A percentile compares a stretch with the other conserved stretches of the same genome.
These are phyloP conservation scores for Caenorhabditis latens DNA, from an alignment of 1,140 invertebrate genomes.

Conservation along the genomic window DNA sequence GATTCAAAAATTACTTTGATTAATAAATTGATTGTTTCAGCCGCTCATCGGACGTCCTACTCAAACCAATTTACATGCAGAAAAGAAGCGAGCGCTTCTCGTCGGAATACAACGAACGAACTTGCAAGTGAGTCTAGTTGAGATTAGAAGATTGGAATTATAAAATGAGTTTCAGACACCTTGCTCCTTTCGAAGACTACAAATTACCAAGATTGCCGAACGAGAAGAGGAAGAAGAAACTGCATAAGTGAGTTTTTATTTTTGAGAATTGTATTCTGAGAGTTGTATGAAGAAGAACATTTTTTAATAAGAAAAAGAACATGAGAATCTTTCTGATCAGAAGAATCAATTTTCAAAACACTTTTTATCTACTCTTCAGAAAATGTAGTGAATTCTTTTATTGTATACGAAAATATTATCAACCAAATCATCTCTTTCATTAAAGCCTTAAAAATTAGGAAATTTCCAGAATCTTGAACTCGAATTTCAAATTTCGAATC, in stretches of 20 bases:
- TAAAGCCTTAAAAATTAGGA: too few relatives aligned
- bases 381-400: too few relatives aligned
- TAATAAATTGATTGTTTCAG: not conserved
- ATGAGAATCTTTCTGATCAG: too few relatives aligned
- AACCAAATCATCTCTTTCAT: too few relatives aligned
- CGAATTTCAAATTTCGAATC: too few relatives aligned
- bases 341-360: too few relatives aligned
- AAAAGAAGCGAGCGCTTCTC: constrained; percentile 50
- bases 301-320: too few relatives aligned
- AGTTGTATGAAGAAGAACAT: too few relatives aligned
- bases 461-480: too few relatives aligned
- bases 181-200: constrained; percentile 48
- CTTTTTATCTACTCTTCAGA: too few relatives aligned
- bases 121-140: constrained; percentile 39
- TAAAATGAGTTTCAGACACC: constrained; percentile 2
- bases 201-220: constrained; percentile 55
- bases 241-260: constrained; percentile 36
- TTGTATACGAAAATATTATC: too few relatives aligned
- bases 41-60: constrained; percentile 61
- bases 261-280: too few relatives aligned
- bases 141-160: not conserved
- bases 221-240: constrained; percentile 60
- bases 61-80: constrained; percentile 64
- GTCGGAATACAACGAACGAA: constrained; percentile 67
- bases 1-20: constrained; percentile 5